Evolutionary conservation across 2,113 vertebrate genomes (phyloP).

Genomic region (Percopsis transmontana): DNA sequence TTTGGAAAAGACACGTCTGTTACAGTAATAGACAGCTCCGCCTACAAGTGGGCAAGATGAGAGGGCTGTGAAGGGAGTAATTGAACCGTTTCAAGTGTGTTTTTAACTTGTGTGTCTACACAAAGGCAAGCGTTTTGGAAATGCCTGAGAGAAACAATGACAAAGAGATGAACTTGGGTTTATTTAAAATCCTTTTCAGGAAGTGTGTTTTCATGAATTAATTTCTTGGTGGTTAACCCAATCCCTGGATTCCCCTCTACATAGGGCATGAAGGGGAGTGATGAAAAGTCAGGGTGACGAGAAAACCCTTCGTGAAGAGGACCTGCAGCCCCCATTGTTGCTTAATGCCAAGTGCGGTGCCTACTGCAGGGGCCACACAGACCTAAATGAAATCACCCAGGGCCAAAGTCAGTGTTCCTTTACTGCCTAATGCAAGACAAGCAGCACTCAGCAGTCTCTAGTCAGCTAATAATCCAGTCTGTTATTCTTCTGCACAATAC

Average conservation of each 20-base stretch:
- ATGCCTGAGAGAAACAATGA: not conserved
- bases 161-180: not conserved
- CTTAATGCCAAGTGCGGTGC: slow-evolving; percentile 55
- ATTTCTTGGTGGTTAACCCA: slow-evolving; percentile 1
- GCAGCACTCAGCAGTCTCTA: slow-evolving; percentile 12
- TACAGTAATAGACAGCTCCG: slow-evolving; percentile 65
- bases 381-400: slow-evolving; percentile 50
- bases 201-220: slow-evolving; percentile 23
- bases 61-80: slow-evolving; percentile 52
- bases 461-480: slow-evolving; percentile 43
- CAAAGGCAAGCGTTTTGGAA: slow-evolving; percentile 3
- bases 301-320: slow-evolving; percentile 53
- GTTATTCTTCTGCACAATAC: slow-evolving; percentile 54
- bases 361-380: slow-evolving; percentile 43
- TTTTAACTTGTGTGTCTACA: not conserved
- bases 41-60: slow-evolving; percentile 48
- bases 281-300: slow-evolving; percentile 51
- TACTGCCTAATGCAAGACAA: slow-evolving; percentile 63
- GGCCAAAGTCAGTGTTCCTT: slow-evolving; percentile 32
- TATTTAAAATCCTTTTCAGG: slow-evolving; percentile 4
- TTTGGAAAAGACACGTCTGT: slow-evolving; percentile 58
- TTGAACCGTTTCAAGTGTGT: slow-evolving; percentile 18
- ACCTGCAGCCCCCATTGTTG: slow-evolving; percentile 38
- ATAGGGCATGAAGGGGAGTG: slow-evolving; percentile 36
- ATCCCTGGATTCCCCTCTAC: slow-evolving; percentile 47